Evolutionary conservation across 2,797 vertebrate species (phyloP), one percentile per base, ranked within the genome.

Genomic region (Lepilemur septentrionalis): DNA sequence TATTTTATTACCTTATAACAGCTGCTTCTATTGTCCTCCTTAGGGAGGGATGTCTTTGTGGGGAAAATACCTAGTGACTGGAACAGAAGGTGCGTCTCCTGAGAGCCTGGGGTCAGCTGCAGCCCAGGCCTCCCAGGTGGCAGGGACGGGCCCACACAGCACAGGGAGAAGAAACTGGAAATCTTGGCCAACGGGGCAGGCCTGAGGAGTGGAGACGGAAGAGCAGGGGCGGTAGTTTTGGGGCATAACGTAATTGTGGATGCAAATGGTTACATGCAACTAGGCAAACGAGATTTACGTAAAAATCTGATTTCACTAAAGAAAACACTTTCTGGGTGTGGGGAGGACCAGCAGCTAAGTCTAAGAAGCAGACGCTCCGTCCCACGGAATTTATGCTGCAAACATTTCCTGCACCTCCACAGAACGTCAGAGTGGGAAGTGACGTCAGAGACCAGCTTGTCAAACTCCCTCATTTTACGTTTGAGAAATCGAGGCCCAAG

Each of bases 251-350:
- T n/a, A 43, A 61, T 38, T 17, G 14, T 73, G 35, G 83, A 32
- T 50, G 82, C 35, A 89, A 91, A 63, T 17, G 38, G 20, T 5
- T 75, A 52, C 6, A 48, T 46, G 52, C 70, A 88, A n/a, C 25
- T 12, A 43, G 38, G 38, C 79, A 81, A 61, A 61, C 61, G 50
- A 79, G 25, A 83, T 75, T 88, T 55, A 67, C 9, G 73, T 9
- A 70, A 50, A 89, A 86, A 32, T 81, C 38, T 72, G 52, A 18
- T 67, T 94, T 97, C 88, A 90, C 50, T 78, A 59, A 80, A 89
- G 82, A 41, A 57, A 89, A 50, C 28, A 10, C 23, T 69, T 85
- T 86, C 32, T n/a, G 35, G 63, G 22, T 22, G 23, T 22, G 12
- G 48, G 32, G 55, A 63, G 10, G 30, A 23, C 0, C 59, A 61